A percentile compares a stretch with the other conserved stretches of the same genome.
phyloP scores from a whole-genome alignment of 2,888 invertebrate genomes.

The Drosophila borborema region DNA sequence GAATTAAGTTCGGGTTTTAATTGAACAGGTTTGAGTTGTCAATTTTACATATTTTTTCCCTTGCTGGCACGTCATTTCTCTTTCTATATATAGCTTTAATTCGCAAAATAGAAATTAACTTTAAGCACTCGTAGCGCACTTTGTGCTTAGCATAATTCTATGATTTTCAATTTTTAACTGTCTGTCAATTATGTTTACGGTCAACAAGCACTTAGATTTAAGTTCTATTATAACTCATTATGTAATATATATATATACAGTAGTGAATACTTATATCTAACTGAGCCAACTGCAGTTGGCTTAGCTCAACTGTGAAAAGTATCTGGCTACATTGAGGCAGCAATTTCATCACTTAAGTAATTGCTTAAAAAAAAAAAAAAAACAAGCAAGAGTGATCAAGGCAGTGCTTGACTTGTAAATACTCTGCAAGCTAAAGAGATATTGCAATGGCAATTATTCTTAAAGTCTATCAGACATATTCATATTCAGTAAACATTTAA shows the following conservation, averaged over 20 bases:
- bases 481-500: too few species aligned
- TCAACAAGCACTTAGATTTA: background rate
- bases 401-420: background rate
- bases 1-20: background rate
- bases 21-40: background rate
- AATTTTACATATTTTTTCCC: background rate
- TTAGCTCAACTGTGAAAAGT: slow-evolving; percentile 9
- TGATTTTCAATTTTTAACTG: background rate
- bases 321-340: slow-evolving; percentile 3
- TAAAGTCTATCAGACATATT: background rate
- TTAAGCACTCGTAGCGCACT: background rate
- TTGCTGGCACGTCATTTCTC: too few species aligned
- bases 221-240: background rate
- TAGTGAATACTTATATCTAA: background rate
- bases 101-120: background rate
- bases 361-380: slow-evolving; percentile 27
- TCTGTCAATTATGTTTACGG: background rate
- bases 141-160: background rate
- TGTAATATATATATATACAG: background rate
- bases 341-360: slow-evolving; percentile 9
- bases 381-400: background rate
- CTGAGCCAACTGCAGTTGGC: background rate
- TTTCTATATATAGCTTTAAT: background rate
- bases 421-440: background rate
- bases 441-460: background rate